These are phyloP conservation scores for Dasyornis broadbenti DNA, from an alignment of 2,113 vertebrate genomes.

Conservation along the genomic window DNA sequence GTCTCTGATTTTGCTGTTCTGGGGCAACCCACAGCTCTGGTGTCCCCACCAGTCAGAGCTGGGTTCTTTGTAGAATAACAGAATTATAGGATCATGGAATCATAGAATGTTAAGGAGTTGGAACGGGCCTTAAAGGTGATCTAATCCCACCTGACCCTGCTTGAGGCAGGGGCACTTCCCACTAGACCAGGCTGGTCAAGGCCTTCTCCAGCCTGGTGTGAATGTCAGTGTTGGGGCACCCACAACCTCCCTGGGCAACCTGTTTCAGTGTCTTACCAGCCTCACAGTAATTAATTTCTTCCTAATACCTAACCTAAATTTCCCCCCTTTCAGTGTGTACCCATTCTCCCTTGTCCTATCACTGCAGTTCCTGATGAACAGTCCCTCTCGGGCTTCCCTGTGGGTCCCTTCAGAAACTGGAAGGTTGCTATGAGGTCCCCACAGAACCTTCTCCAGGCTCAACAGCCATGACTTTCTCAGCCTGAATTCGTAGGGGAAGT, in stretches of 20 bases:
- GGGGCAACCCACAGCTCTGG: neutral
- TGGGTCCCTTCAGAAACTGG: neutral
- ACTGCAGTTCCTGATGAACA: neutral
- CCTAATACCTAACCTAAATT: neutral
- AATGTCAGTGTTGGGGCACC: neutral
- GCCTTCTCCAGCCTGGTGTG: neutral
- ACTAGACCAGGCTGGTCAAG: neutral
- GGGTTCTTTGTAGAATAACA: neutral
- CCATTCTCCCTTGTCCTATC: neutral
- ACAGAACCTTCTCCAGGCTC: neutral
- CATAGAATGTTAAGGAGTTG: neutral
- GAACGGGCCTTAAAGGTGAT: neutral
- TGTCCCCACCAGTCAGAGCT: neutral
- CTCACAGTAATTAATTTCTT: neutral
- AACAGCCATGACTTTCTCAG: neutral
- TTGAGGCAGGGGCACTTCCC: neutral
- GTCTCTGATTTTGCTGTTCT: neutral
- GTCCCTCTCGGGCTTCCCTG: neutral
- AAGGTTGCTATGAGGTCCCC: neutral
- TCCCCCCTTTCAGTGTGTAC: neutral
- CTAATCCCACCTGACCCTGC: neutral
- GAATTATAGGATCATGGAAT: neutral
- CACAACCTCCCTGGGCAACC: neutral
- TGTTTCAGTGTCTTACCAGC: neutral
- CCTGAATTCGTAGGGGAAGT: neutral